Evolutionary conservation across 2,888 invertebrate species (phyloP), one percentile per base, ranked within the genome.

Genomic region (Oligia strigilis): DNA sequence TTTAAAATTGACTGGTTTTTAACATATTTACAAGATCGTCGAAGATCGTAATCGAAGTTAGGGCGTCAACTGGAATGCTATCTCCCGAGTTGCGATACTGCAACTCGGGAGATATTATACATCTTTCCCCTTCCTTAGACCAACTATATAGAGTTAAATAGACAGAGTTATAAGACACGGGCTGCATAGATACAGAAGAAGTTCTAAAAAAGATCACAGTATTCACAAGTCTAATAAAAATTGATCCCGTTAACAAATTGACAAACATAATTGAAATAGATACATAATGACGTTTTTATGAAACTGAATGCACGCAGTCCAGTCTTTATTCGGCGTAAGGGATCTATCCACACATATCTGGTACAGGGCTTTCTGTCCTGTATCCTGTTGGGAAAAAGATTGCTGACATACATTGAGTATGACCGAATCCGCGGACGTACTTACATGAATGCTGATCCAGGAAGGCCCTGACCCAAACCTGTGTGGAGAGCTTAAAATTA

Each of bases 171-270:
- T 14, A 69, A 60, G 67, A 78, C 43, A 43, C n/a, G 19, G 62
- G 62, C 69, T 72, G 75, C 73, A 67, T 78, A 75, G n/a, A 14
- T 79, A 52, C 72, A 60, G 69, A 81, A 84, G 76, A 77, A 84
- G 79, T 80, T 88, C 72, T 85, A 82, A 81, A 71, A 80, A 85
- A 85, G 76, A 88, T 88, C 84, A 87, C 89, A 89, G 85, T 82
- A 85, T 82, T 78, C 80, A 83, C 72, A 89, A 85, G 79, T 84
- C 77, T 88, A 86, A 78, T 88, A 83, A 81, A 84, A 85, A 89
- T 89, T 89, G 88, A 82, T 89, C 89, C 89, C 89, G 64, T 83
- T 82, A 65, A 79, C 66, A 78, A 77, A 87, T 77, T 83, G 80
- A 78, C 65, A 71, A 70, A 71, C 78, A 83, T 23, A 76, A 78